These are phyloP conservation scores for Volucella inflata DNA, from an alignment of 2,888 invertebrate genomes.

Conservation along the genomic window DNA sequence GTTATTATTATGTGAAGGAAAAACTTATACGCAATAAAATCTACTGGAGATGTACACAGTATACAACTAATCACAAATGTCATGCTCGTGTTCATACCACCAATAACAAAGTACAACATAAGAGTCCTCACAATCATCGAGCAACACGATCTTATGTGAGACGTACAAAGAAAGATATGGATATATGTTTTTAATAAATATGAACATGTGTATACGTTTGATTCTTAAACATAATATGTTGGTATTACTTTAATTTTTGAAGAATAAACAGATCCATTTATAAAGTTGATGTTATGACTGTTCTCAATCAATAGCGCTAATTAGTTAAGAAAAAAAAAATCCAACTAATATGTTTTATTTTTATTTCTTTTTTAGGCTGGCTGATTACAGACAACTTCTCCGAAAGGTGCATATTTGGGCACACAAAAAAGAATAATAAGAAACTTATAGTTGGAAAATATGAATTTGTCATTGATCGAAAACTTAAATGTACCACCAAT, in stretches of 20 bases:
- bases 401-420: conserved; percentile 77
- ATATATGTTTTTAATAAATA: conserved; percentile 1
- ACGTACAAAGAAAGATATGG: conserved; percentile 53
- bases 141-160: conserved; percentile 69
- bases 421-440: conserved; percentile 81
- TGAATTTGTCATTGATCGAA: conserved; percentile 82
- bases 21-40: conserved; percentile 81
- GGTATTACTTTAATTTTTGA: background rate
- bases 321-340: background rate
- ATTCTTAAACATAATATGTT: conserved; percentile 1
- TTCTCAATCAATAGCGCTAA: conserved; percentile 14
- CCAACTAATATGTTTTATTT: conserved; percentile 36
- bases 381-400: conserved; percentile 67
- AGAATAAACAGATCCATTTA: conserved; percentile 25
- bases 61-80: conserved; percentile 81
- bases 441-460: conserved; percentile 80
- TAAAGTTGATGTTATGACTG: conserved; percentile 5
- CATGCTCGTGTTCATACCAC: conserved; percentile 82
- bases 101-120: conserved; percentile 79
- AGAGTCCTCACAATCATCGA: conserved; percentile 81
- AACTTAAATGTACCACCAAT: conserved; percentile 81
- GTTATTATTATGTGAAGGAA: conserved; percentile 82
- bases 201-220: background rate
- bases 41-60: conserved; percentile 83
- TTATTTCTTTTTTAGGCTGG: conserved; percentile 42